These are phyloP conservation scores for Lycocorax pyrrhopterus DNA, from an alignment of 2,113 vertebrate species.

Conservation along the genomic window DNA sequence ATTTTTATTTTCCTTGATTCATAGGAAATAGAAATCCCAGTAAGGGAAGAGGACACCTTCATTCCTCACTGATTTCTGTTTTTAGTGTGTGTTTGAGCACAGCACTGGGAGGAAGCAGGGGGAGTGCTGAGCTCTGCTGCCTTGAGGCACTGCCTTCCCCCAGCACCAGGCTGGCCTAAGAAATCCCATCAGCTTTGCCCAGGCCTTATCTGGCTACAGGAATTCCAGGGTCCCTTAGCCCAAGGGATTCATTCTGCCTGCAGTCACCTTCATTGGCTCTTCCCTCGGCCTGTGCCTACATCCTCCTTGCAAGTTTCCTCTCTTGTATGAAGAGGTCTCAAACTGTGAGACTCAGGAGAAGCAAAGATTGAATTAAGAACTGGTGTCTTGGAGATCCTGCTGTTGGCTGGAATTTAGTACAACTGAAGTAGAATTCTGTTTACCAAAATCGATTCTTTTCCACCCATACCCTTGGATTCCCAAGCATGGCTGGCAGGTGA, in stretches of 20 bases:
- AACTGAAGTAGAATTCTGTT: not conserved
- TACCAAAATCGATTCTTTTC: not conserved
- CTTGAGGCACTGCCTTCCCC: not conserved
- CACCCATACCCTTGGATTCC: not conserved
- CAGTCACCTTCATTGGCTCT: not conserved
- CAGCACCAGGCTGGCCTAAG: not conserved
- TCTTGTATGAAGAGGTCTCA: not conserved
- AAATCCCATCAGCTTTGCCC: not conserved
- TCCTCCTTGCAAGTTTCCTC: not conserved
- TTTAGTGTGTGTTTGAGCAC: not conserved
- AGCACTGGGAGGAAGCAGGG: not conserved
- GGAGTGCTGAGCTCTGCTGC: not conserved
- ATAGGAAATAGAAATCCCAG: not conserved
- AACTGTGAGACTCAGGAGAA: not conserved
- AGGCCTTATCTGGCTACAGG: accelerated
- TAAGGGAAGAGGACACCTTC: not conserved
- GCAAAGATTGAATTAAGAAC: not conserved
- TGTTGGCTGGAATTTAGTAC: not conserved
- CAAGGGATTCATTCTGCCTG: not conserved
- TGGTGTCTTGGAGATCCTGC: not conserved
- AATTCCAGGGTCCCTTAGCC: not conserved
- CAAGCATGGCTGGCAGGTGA: not conserved
- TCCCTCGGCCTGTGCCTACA: not conserved
- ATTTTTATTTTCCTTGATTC: not conserved
- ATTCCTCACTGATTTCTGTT: not conserved